Percentiles rank a stretch among this genome's conserved stretches.
Evolutionary conservation across 2,113 vertebrate species (phyloP).

Genomic region (Zosterops japonicus): DNA sequence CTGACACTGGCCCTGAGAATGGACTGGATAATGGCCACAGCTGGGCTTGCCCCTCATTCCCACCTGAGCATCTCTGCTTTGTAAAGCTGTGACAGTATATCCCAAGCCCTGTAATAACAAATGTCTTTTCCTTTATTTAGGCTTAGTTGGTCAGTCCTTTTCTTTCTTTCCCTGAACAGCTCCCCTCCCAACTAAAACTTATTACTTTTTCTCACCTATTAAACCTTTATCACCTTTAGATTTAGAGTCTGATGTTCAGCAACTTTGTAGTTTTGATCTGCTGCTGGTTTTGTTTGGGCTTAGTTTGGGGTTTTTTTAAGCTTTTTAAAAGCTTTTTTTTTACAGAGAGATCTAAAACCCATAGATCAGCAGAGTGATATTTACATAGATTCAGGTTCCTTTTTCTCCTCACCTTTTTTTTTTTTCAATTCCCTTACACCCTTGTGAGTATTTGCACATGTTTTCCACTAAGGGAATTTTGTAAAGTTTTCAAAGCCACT

Average conservation of each 20-base stretch:
- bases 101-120: not conserved
- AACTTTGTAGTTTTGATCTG: not conserved
- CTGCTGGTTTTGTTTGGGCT: not conserved
- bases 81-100: not conserved
- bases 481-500: not conserved
- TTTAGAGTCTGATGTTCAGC: not conserved
- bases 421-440: not conserved
- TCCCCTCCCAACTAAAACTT: fast-evolving
- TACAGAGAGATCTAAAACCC: not conserved
- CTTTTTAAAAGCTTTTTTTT: not conserved
- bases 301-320: not conserved
- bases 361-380: not conserved
- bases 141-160: not conserved
- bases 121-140: not conserved
- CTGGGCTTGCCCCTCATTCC: not conserved
- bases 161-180: not conserved
- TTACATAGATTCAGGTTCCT: not conserved
- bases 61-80: not conserved
- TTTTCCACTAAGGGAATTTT: not conserved
- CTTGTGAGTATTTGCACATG: not conserved
- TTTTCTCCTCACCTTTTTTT: not conserved
- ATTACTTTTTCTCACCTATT: not conserved
- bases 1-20: not conserved
- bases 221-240: not conserved
- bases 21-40: not conserved